Conservation (phyloP, 2,888 invertebrate genomes). For the Harpagoxenus sublaevis region DNA sequence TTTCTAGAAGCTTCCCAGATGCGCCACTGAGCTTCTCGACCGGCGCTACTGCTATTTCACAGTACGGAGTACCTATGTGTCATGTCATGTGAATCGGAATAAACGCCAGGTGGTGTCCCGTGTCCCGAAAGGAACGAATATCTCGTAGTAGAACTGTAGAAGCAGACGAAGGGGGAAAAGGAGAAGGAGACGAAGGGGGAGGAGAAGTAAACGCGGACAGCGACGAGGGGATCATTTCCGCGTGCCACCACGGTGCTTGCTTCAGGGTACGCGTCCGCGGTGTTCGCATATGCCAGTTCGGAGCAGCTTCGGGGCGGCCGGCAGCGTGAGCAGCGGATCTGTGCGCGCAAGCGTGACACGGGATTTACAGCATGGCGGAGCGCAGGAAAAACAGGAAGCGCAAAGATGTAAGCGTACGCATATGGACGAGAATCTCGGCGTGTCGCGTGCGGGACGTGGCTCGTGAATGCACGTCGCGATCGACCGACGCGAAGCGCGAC, state of each 20-base stretch:
- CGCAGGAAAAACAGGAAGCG: slow-evolving; percentile 89
- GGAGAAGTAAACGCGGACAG: background rate
- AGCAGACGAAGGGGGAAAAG: background rate
- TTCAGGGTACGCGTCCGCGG: background rate
- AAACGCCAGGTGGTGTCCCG: slow-evolving; percentile 12
- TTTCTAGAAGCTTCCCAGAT: slow-evolving; percentile 14
- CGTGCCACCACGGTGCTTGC: slow-evolving; percentile 4
- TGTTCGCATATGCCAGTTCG: slow-evolving; percentile 46
- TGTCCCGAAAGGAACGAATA: background rate
- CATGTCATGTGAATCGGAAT: background rate
- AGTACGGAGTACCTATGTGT: too few relatives aligned
- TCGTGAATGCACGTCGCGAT: background rate
- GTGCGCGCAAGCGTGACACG: slow-evolving; percentile 71
- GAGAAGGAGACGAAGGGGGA: background rate
- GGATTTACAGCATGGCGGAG: slow-evolving; percentile 88
- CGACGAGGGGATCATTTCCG: background rate
- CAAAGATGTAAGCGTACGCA: slow-evolving; percentile 88
- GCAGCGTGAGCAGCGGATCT: slow-evolving; percentile 43
- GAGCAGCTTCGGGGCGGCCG: slow-evolving; percentile 37
- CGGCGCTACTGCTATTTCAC: slow-evolving; percentile 8
- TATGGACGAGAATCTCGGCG: slow-evolving; percentile 64
- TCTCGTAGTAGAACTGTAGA: background rate
- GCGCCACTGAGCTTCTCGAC: background rate
- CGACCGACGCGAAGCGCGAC: background rate
- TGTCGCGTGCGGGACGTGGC: background rate